Evolutionary conservation across 2,113 vertebrate species (phyloP).

Genomic region (Saguinus midas): DNA sequence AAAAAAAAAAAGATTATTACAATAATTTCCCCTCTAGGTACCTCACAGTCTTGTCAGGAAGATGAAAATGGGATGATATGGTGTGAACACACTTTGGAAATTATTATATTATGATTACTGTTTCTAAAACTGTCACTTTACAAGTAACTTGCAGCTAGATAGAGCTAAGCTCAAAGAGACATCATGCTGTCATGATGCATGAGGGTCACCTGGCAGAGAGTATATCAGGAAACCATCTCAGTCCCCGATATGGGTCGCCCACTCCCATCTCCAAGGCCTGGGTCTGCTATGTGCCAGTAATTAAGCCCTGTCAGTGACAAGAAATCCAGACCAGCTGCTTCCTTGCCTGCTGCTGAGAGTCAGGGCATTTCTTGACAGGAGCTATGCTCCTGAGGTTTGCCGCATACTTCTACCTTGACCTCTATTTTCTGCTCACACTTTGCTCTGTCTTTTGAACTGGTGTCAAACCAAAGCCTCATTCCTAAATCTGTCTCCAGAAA

Average conservation of each 20-base stretch:
- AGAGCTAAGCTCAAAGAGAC: neutral
- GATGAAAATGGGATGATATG: neutral
- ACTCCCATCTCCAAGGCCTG: neutral
- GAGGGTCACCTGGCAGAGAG: neutral
- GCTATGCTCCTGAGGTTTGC: rapidly evolving
- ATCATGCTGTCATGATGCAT: rapidly evolving
- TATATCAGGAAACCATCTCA: neutral
- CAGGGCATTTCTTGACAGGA: neutral
- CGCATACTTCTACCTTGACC: neutral
- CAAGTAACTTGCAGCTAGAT: neutral
- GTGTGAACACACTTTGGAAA: neutral
- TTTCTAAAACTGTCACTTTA: neutral
- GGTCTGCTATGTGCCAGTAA: neutral
- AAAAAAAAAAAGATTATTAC: neutral
- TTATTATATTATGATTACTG: neutral
- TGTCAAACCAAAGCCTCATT: neutral
- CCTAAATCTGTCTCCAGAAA: neutral
- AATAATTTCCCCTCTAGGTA: neutral
- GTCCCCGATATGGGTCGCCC: neutral
- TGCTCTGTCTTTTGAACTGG: neutral
- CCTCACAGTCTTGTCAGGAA: neutral
- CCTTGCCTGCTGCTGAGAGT: neutral
- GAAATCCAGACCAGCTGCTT: too few relatives aligned
- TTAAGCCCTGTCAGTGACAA: neutral
- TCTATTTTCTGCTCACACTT: neutral